These are phyloP conservation scores for Eolophus roseicapilla DNA, from an alignment of 2,113 vertebrate genomes.

Conservation along the genomic window DNA sequence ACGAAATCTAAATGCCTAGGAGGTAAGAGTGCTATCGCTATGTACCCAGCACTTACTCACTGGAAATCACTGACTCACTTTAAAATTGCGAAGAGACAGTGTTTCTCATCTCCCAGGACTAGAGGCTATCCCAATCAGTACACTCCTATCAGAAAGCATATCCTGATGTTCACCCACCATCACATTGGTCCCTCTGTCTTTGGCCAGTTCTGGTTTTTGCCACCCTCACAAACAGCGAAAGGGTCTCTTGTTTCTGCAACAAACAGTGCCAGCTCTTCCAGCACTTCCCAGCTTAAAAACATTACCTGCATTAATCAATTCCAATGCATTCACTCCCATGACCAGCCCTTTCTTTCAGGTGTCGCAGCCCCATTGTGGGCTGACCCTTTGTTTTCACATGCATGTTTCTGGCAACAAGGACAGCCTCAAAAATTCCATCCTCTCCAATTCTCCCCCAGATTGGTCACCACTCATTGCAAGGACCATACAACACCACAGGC, in stretches of 20 bases:
- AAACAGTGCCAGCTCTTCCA: neutral
- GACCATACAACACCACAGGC: neutral
- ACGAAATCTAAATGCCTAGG: neutral
- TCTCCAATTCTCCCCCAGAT: neutral
- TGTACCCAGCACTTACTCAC: neutral
- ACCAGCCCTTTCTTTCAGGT: neutral
- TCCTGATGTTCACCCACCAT: neutral
- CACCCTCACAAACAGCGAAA: neutral
- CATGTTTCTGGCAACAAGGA: neutral
- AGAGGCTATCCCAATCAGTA: neutral
- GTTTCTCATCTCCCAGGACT: neutral
- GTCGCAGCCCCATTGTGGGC: neutral
- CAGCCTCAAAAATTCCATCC: neutral
- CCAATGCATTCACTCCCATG: neutral
- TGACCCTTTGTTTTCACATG: neutral
- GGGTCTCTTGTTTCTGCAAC: neutral
- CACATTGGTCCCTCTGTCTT: neutral
- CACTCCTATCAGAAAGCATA: neutral
- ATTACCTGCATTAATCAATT: neutral
- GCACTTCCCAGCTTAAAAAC: neutral
- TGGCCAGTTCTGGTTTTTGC: neutral
- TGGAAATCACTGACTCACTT: neutral
- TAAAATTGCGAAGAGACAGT: neutral
- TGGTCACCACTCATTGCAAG: neutral
- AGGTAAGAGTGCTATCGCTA: accelerated